Evolutionary conservation across 2,888 invertebrate species (phyloP).

Genomic region (Gnatocerus cornutus): DNA sequence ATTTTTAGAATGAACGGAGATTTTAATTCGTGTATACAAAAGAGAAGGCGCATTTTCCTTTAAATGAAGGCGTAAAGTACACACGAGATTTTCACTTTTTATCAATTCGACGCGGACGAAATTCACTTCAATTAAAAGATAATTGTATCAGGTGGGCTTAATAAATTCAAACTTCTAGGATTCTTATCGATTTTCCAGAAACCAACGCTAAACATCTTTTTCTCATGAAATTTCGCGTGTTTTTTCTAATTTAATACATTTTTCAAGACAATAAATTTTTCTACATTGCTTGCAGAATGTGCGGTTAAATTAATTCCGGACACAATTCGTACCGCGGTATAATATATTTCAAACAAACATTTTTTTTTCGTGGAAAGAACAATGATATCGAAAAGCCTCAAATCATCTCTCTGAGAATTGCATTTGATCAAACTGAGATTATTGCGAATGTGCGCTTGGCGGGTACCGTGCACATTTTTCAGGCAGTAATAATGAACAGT

Average conservation of each 20-base stretch:
- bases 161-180: constrained; percentile 26
- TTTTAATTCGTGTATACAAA: constrained; percentile 42
- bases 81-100: constrained; percentile 4
- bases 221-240: constrained; percentile 42
- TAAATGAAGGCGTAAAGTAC: constrained; percentile 35
- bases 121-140: constrained; percentile 7
- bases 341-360: constrained; percentile 13
- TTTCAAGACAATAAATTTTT: constrained; percentile 29
- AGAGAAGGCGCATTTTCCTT: constrained; percentile 34
- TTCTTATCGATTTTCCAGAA: constrained; percentile 24
- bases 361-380: neutral
- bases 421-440: constrained; percentile 39
- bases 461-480: constrained; percentile 50
- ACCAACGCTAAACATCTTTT: constrained; percentile 29
- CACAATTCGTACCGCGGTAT: constrained; percentile 17
- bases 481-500: constrained; percentile 63
- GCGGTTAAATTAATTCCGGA: constrained; percentile 36
- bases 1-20: constrained; percentile 44
- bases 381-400: neutral
- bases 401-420: constrained; percentile 11
- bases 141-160: constrained; percentile 6
- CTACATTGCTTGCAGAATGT: constrained; percentile 16
- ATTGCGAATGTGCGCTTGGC: constrained; percentile 42
- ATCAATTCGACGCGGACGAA: constrained; percentile 6
- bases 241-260: constrained; percentile 41